Percentiles rank a stretch among this genome's conserved stretches.
Evolutionary conservation across 2,797 vertebrate genomes (phyloP).

Genomic region (Centropyge bicolor): DNA sequence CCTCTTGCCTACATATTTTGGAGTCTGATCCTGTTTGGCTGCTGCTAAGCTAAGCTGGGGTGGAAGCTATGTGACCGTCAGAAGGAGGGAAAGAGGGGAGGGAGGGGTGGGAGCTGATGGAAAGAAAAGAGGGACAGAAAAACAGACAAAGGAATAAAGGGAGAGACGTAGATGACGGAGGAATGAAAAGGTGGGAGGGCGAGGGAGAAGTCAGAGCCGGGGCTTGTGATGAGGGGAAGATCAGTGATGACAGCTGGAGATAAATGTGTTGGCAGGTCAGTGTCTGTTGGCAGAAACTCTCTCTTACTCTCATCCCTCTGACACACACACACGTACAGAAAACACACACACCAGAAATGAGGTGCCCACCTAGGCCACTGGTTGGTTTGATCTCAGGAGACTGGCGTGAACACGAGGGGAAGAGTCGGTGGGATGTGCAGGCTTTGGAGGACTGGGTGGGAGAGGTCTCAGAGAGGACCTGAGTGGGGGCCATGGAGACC

Average conservation of each 20-base stretch:
- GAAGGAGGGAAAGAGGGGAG: not conserved
- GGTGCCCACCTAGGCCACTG: conserved; percentile 91
- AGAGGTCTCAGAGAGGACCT: conserved; percentile 96
- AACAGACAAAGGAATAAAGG: conserved; percentile 24
- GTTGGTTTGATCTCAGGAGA: conserved; percentile 92
- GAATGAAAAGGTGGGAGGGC: conserved; percentile 18
- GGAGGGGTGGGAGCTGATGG: conserved; percentile 2
- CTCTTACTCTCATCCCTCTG: not conserved
- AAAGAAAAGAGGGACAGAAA: conserved; percentile 27
- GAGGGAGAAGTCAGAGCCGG: not conserved
- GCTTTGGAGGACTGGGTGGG: conserved; percentile 72
- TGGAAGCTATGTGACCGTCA: conserved; percentile 45
- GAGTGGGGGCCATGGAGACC: conserved; percentile 59
- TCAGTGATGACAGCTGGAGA: conserved; percentile 58
- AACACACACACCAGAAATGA: conserved; percentile 19
- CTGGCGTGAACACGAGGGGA: conserved; percentile 92
- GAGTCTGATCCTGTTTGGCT: conserved; percentile 60
- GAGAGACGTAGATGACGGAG: conserved; percentile 7
- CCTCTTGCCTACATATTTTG: conserved; percentile 70
- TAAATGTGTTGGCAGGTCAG: conserved; percentile 42
- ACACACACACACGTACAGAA: not conserved
- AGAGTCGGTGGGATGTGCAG: conserved; percentile 89
- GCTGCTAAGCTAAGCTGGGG: conserved; percentile 49
- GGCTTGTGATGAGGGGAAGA: conserved; percentile 25
- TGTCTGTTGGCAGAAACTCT: conserved; percentile 25